Evolutionary conservation across 2,797 vertebrate genomes (phyloP), one percentile per base, ranked within the genome.

Genomic region (Aldrovandia affinis): DNA sequence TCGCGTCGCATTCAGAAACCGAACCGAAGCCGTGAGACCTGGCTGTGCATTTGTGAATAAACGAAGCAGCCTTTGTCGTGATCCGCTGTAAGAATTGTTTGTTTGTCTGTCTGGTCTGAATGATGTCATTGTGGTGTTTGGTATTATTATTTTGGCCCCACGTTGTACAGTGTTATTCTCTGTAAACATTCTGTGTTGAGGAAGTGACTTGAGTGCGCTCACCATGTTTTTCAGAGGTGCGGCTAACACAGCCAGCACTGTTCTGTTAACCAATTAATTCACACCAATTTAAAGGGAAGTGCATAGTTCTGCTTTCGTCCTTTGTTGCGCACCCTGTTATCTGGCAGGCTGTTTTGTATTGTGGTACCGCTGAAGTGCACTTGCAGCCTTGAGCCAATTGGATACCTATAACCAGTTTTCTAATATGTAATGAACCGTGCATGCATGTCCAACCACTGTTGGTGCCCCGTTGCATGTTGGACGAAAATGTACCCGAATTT

Each of bases 271-370:
- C 47, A 57, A 70, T 59, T 75, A 47, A 57, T 81, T 78, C 83
- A 81, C 80, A 77, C 83, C 28, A 12, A 63, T 73, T 65, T 36
- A 73, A 70, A 39, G 78, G 83, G 83, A 83, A 83, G 83, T 83
- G 25, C 4, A 47, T 42, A 68, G 83, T 83, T 83, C 83, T 83
- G 83, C 83, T 83, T 83, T 44, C 57, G 10, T 33, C n/a, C 39
- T 68, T 63, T 79, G 75, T 63, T 55, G 44, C 78, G 39, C 44
- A 22, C 36, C 12, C 28, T 78, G 54, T 47, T 47, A 78, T 80
- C 47, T 36, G 57, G 3, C 75, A 28, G 28, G 57, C 55, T 75
- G 0, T 30, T 7, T 63, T 63, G 61, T 30, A n/a, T 63, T 12
- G 30, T 50, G 80, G 68, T 85, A 10, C 36, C 7, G 20, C 18